Percentiles rank a stretch among this genome's conserved stretches.
Evolutionary conservation across 2,888 invertebrate genomes (phyloP).

Genomic region (Rhyacophila evoluta): DNA sequence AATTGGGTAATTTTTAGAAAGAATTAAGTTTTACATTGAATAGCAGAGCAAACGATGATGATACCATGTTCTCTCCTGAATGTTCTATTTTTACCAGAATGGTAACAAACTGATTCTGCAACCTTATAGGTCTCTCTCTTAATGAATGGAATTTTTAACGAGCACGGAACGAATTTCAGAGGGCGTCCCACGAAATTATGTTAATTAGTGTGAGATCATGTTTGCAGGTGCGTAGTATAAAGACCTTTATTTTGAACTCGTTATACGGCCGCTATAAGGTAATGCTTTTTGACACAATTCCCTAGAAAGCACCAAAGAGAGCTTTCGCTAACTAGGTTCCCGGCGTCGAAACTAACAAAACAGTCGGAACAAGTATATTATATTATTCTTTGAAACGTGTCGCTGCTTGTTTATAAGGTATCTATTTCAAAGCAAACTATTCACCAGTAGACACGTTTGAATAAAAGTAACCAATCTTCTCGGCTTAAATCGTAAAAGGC

Average conservation of each 20-base stretch:
- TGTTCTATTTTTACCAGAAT: too few species aligned
- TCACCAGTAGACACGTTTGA: neutral
- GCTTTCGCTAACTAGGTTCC: neutral
- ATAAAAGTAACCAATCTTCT: neutral
- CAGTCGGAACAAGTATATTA: neutral
- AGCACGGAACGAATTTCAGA: neutral
- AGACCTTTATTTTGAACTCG: slow-evolving; percentile 1
- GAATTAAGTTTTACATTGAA: too few species aligned
- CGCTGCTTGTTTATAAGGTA: neutral
- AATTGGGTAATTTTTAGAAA: too few species aligned
- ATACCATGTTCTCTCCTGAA: too few species aligned
- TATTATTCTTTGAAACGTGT: neutral
- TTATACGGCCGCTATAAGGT: neutral
- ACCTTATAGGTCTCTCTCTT: too few species aligned
- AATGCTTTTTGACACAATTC: slow-evolving; percentile 10
- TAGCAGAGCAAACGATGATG: too few species aligned
- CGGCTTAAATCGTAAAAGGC: too few species aligned
- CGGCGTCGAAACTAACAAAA: slow-evolving; percentile 9
- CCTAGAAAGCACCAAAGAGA: neutral
- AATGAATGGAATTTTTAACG: neutral
- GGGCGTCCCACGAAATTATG: neutral
- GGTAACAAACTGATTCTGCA: too few species aligned
- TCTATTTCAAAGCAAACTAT: neutral
- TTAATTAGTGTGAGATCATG: slow-evolving; percentile 36
- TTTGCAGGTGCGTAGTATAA: neutral